Conservation (phyloP, 92 coral and sea anemone genomes). For the Siderastrea radians region DNA sequence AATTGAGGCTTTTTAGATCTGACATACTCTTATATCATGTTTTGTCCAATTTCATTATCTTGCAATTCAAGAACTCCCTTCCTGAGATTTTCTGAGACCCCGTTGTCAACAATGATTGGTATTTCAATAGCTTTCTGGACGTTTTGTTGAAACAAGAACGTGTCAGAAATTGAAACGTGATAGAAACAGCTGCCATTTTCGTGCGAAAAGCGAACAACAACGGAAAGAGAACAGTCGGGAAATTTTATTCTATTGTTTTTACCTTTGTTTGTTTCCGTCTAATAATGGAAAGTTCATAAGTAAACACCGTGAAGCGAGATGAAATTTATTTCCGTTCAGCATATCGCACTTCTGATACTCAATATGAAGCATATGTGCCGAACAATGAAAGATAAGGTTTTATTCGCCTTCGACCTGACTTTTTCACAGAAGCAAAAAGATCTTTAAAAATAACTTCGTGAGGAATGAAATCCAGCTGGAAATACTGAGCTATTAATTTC, state of each 20-base stretch:
- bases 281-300: not conserved
- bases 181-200: not conserved
- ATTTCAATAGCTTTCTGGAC: not conserved
- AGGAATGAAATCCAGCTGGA: no score
- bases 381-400: no score
- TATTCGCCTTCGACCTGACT: no score
- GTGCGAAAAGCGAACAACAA: not conserved
- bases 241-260: not conserved
- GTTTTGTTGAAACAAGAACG: slow-evolving; percentile 20
- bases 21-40: not conserved
- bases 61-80: slow-evolving; percentile 12
- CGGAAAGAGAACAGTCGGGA: not conserved
- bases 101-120: not conserved
- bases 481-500: no score
- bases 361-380: no score
- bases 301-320: no score
- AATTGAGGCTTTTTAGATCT: not conserved
- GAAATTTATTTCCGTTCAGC: no score
- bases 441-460: no score
- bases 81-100: not conserved
- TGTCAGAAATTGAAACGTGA: not conserved
- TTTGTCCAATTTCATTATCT: not conserved
- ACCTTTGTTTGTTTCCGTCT: not conserved
- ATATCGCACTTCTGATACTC: no score
- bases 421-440: no score